Percentiles rank a stretch among this genome's conserved stretches.
Conservation (phyloP, 2,797 vertebrate species). For the Salarias fasciatus region DNA sequence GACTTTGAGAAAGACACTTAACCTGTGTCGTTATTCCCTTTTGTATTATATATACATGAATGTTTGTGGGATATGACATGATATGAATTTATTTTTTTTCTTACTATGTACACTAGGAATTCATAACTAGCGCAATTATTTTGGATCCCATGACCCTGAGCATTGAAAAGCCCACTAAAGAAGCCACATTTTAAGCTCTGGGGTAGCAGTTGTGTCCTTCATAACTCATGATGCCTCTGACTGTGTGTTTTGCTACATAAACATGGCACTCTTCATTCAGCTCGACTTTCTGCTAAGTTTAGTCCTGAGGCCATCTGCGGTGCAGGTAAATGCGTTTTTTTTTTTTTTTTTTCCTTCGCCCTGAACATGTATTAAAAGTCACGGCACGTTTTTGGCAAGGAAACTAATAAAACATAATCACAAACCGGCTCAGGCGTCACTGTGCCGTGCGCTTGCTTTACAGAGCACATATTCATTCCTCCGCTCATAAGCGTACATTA, state of each 20-base stretch:
- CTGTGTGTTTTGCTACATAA: conserved; percentile 21
- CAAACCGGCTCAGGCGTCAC: not conserved
- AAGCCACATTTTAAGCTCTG: conserved; percentile 6
- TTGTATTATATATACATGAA: conserved; percentile 3
- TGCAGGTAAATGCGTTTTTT: conserved; percentile 6
- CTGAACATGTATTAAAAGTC: not conserved
- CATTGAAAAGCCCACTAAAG: not conserved
- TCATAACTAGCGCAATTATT: not conserved
- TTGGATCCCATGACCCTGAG: not conserved
- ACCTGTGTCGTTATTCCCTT: not conserved
- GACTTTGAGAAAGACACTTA: conserved; percentile 4
- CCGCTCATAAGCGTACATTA: conserved; percentile 11
- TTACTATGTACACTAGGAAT: conserved; percentile 2
- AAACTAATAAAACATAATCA: conserved; percentile 14
- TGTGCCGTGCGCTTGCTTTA: not conserved
- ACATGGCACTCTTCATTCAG: conserved; percentile 33
- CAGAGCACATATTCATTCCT: not conserved
- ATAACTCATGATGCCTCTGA: conserved; percentile 24
- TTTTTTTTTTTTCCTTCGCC: no score
- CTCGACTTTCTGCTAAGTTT: conserved; percentile 11
- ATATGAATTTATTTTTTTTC: not conserved
- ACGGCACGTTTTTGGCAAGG: not conserved
- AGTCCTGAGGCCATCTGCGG: conserved; percentile 13
- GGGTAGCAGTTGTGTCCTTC: conserved; percentile 1
- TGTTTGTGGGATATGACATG: conserved; percentile 9